phyloP scores from a whole-genome alignment of 2,113 vertebrate species.

The Mastomys natalensis region DNA sequence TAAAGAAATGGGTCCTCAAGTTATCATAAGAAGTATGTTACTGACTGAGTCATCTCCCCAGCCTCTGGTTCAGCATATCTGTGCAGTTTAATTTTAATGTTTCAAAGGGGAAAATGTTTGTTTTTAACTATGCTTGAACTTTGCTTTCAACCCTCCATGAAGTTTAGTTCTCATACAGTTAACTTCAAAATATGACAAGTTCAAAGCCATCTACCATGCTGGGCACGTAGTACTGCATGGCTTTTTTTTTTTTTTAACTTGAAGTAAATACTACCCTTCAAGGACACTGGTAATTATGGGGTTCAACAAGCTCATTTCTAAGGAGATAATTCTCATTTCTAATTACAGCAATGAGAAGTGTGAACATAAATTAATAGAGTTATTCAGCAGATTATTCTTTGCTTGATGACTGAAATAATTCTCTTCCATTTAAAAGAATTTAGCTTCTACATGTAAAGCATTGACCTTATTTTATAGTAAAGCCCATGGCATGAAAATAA shows the following conservation, averaged over 20 bases:
- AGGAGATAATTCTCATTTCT: constrained; percentile 45
- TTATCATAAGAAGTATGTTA: neutral
- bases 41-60: neutral
- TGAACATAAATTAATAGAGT: constrained; percentile 32
- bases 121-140: neutral
- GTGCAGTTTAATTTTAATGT: neutral
- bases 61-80: neutral
- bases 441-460: neutral
- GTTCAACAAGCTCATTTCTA: constrained; percentile 46
- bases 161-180: neutral
- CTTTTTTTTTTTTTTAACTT: neutral
- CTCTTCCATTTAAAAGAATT: neutral
- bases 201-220: neutral
- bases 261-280: constrained; percentile 31
- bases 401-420: neutral
- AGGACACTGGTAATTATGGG: constrained; percentile 15
- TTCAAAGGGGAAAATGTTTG: neutral
- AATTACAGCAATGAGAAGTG: constrained; percentile 36
- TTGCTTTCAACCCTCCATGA: neutral
- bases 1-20: no score
- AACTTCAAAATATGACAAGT: neutral
- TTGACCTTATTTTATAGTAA: neutral
- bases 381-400: neutral
- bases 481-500: neutral
- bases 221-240: neutral